Base-by-base conservation (phyloP, 2,113 vertebrate genomes). In the Equus quagga region DNA sequence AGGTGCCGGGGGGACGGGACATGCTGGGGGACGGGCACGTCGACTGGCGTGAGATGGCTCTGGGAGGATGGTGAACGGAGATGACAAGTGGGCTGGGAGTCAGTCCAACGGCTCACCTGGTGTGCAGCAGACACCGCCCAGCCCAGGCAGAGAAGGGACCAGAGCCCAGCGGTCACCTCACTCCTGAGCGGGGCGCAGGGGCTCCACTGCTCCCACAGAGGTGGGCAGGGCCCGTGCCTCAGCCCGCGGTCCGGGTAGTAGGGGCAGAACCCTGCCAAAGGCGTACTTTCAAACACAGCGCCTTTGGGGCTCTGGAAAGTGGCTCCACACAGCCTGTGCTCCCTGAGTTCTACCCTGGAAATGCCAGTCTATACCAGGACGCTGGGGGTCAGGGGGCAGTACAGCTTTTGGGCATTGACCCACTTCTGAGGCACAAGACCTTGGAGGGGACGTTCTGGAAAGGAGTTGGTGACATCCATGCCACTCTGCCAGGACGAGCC, bases 331-430 rank as follows among this genome's bases (percentile, higher is more conserved):
- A 41, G 41, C 10, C 67, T 11, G 28, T 19, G 41, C 3, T 33
- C 64, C 64, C 58, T 2, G 26, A 75, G 26, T 26, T 11, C 88
- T 26, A 54, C 19, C 18, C 15, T 0, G 14, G 72, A 41, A 58
- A 31, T 2, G 8, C 4, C 15, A 26, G 8, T 62, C 79, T 28
- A 49, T 28, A 41, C n/a, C 64, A 51, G 49, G 14, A n/a, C 3
- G 28, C 67, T 14, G 6, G 14, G 64, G 58, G 58, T 7, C 1
- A 60, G 31, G 21, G 28, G 2, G 26, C 31, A 33, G 41, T 3
- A 6, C 0, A 14, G 41, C 21, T 60, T 58, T 23, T 44, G 33
- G 2, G 19, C 14, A 26, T 26, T 10, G 18, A 8, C 9, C 26
- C 18, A 26, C 41, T 83, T n/a, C 23, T 26, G 24, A 24, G 51